A percentile compares a stretch with the other conserved stretches of the same genome.
phyloP scores from a whole-genome alignment of 2,888 invertebrate genomes.

The Zelleria hepariella region DNA sequence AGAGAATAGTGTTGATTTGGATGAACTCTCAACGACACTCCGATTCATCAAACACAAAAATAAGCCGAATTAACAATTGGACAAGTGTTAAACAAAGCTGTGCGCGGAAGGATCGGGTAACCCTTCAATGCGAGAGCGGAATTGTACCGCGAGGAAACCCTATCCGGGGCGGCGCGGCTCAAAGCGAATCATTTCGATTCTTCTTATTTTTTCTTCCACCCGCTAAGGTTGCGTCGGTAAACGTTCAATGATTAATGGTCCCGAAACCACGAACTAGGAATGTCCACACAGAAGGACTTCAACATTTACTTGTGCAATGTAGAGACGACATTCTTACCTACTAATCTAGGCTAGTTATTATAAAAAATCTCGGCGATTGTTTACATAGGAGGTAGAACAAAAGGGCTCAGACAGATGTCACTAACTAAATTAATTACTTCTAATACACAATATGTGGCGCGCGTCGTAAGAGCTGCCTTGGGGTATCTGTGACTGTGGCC shows the following conservation, averaged over 20 bases:
- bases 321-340: background rate
- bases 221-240: background rate
- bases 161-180: background rate
- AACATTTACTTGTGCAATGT: background rate
- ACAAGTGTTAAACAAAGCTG: slow-evolving; percentile 3
- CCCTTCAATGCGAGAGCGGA: background rate
- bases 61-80: slow-evolving; percentile 3
- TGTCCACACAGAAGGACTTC: background rate
- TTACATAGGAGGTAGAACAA: background rate
- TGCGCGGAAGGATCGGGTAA: background rate
- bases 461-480: no score
- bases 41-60: slow-evolving; percentile 1
- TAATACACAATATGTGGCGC: no score
- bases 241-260: background rate
- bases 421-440: no score
- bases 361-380: background rate
- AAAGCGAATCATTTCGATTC: slow-evolving; percentile 6
- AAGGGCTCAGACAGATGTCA: background rate
- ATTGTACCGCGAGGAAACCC: background rate
- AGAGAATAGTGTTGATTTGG: background rate
- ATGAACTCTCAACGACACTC: background rate
- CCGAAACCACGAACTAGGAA: background rate
- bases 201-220: background rate
- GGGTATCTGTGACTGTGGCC: no score
- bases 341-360: background rate